These are phyloP conservation scores for Phoebastria nigripes DNA, from an alignment of 2,797 vertebrate genomes.

Conservation along the genomic window DNA sequence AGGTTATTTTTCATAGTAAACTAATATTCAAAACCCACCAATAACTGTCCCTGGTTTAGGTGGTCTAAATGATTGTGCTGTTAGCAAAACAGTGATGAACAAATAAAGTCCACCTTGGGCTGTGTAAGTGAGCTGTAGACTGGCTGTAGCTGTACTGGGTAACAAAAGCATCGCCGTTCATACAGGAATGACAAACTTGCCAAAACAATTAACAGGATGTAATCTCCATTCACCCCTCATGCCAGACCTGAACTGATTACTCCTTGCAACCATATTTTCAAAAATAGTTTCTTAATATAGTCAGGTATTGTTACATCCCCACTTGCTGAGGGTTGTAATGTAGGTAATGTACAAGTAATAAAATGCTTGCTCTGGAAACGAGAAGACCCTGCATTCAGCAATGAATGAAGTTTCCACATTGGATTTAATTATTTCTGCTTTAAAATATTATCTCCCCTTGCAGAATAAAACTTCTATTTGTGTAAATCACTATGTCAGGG, in stretches of 20 bases:
- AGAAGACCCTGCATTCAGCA: background rate
- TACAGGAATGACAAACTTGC: background rate
- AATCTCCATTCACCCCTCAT: background rate
- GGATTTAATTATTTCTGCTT: constrained; percentile 43
- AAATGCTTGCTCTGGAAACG: constrained; percentile 10
- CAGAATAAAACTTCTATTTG: constrained; percentile 32
- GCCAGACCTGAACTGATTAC: background rate
- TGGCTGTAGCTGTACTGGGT: background rate
- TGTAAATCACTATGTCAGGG: constrained; percentile 9
- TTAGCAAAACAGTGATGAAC: background rate
- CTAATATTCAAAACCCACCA: background rate
- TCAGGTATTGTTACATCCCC: background rate
- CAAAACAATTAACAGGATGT: constrained; percentile 17
- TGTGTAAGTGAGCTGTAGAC: background rate
- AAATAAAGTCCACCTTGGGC: background rate
- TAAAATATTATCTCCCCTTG: constrained; percentile 36
- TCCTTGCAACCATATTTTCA: background rate
- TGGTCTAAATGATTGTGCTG: accelerated
- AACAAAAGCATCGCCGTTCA: background rate
- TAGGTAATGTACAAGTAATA: background rate
- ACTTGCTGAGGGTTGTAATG: background rate
- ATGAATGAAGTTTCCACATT: background rate
- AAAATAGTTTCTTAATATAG: background rate
- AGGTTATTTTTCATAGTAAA: background rate
- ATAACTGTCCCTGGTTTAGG: background rate